Evolutionary conservation across 2,113 vertebrate species (phyloP).

Genomic region (Eretmochelys imbricata): DNA sequence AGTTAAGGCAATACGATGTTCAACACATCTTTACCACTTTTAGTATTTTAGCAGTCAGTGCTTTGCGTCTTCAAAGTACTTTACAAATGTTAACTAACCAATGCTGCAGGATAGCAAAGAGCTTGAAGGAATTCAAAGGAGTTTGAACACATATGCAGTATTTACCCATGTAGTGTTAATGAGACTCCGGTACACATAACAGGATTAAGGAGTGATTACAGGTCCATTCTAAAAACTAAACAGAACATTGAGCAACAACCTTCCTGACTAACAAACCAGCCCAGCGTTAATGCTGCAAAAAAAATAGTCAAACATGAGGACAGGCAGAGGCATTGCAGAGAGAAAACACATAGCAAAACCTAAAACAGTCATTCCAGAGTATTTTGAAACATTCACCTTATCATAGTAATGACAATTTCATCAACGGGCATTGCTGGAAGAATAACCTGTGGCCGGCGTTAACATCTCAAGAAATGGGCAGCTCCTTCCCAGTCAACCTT

Average conservation of each 20-base stretch:
- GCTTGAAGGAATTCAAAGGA: not conserved
- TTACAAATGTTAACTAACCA: not conserved
- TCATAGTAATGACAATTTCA: rapidly evolving
- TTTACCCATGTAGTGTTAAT: not conserved
- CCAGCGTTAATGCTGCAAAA: not conserved
- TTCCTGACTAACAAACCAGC: not conserved
- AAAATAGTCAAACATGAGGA: not conserved
- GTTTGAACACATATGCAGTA: not conserved
- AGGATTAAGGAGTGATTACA: not conserved
- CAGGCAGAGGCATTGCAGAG: not conserved
- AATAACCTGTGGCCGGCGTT: rapidly evolving
- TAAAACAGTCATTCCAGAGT: not conserved
- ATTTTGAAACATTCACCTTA: rapidly evolving
- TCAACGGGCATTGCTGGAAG: not conserved
- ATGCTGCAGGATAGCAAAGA: not conserved
- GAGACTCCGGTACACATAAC: not conserved
- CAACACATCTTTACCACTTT: not conserved
- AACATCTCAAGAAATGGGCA: not conserved
- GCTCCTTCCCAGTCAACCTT: not conserved
- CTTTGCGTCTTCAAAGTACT: not conserved
- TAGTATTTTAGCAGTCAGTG: not conserved
- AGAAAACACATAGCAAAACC: not conserved
- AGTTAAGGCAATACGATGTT: not conserved
- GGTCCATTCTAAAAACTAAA: not conserved
- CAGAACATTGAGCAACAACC: not conserved